Percentiles rank a stretch among this genome's conserved stretches.
These are phyloP conservation scores for Lithophane leautieri DNA, from an alignment of 2,888 invertebrate species.

Conservation along the genomic window DNA sequence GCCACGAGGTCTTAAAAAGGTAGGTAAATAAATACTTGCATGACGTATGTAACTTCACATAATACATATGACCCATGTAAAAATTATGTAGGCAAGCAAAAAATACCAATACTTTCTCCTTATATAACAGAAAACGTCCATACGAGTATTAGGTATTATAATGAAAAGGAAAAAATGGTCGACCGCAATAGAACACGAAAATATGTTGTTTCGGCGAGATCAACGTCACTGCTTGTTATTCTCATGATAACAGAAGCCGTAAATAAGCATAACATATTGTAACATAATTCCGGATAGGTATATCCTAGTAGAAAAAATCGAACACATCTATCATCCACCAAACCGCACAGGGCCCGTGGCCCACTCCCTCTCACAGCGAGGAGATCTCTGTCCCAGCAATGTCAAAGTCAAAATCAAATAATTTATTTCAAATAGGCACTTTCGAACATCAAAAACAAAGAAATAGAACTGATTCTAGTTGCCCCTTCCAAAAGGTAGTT, in stretches of 20 bases:
- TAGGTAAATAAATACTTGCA: not conserved
- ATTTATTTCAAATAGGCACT: too few species aligned
- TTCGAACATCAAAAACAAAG: too few species aligned
- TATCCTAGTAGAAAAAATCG: not conserved
- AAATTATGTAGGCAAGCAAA: too few species aligned
- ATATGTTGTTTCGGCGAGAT: not conserved
- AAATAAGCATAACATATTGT: not conserved
- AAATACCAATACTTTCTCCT: not conserved
- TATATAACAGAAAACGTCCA: not conserved
- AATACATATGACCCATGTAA: not conserved
- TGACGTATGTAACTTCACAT: not conserved
- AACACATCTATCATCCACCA: not conserved
- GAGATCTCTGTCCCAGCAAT: not conserved
- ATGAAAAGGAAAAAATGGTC: not conserved
- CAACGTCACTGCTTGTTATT: conserved; percentile 3
- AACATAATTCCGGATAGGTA: not conserved
- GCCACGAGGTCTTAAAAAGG: not conserved
- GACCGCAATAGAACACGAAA: not conserved
- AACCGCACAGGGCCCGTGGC: not conserved
- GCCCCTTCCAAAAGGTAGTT: too few species aligned
- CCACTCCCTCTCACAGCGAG: too few species aligned
- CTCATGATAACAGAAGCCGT: not conserved
- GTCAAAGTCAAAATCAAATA: too few species aligned
- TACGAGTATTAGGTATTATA: not conserved
- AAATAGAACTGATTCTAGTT: too few species aligned